These are phyloP conservation scores for Serinus canaria DNA, from an alignment of 2,113 vertebrate genomes.

Conservation along the genomic window DNA sequence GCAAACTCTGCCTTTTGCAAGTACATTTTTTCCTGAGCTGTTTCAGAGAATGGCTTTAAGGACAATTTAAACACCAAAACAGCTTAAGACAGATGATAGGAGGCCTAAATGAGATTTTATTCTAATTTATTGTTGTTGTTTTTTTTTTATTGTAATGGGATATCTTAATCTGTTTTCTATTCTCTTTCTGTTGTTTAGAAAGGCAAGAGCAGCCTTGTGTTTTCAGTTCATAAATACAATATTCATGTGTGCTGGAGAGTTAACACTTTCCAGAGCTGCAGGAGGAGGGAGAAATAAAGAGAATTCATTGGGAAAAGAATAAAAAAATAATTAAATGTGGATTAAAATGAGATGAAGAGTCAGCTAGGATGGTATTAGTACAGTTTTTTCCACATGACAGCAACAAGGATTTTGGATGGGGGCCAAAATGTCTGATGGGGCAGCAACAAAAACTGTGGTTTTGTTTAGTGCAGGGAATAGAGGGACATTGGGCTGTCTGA, in stretches of 20 bases:
- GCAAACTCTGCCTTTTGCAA: not conserved
- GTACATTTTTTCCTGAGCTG: not conserved
- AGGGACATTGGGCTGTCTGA: not conserved
- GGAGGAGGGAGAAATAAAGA: not conserved
- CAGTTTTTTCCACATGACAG: slow-evolving; percentile 29
- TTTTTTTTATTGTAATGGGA: not conserved
- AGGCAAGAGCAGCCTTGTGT: not conserved
- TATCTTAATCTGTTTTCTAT: slow-evolving; percentile 30
- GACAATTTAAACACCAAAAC: not conserved
- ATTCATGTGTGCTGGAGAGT: not conserved
- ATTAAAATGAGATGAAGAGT: slow-evolving; percentile 2
- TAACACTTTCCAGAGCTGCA: not conserved
- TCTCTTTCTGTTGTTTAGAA: slow-evolving; percentile 7
- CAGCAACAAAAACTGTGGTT: not conserved
- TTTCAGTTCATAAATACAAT: not conserved
- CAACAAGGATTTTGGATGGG: not conserved
- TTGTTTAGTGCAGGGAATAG: not conserved
- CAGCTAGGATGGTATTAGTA: not conserved
- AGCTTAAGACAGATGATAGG: not conserved
- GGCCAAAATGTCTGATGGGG: slow-evolving; percentile 25
- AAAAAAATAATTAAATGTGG: not conserved
- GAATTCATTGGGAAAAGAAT: not conserved
- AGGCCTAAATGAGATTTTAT: slow-evolving; percentile 7
- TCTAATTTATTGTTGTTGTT: not conserved
- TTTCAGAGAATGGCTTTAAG: not conserved